Conservation (phyloP, 23 tunicate genomes). For the Halocynthia roretzi region DNA sequence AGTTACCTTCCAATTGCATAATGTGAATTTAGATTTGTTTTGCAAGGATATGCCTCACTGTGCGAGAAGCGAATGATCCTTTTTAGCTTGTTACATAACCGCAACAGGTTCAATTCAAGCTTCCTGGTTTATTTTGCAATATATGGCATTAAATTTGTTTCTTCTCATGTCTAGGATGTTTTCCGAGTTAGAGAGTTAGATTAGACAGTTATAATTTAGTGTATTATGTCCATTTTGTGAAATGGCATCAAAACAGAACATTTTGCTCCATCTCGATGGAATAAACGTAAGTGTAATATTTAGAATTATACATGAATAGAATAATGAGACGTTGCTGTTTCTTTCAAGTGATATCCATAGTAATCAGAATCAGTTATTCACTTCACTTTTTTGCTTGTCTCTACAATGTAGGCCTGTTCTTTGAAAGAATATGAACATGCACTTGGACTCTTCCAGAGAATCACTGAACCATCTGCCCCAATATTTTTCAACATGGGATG, state of each 20-base stretch:
- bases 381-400: background rate
- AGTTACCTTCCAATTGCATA: too few relatives aligned
- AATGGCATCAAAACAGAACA: conserved; percentile 56
- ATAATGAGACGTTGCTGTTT: background rate
- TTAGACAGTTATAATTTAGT: too few relatives aligned
- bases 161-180: too few relatives aligned
- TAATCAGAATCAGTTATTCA: background rate
- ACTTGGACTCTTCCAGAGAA: conserved; percentile 41
- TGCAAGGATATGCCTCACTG: too few relatives aligned
- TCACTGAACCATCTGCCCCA: conserved; percentile 38
- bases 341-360: background rate
- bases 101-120: too few relatives aligned
- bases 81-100: too few relatives aligned
- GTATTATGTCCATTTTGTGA: too few relatives aligned
- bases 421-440: conserved; percentile 51
- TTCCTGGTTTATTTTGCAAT: too few relatives aligned
- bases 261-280: conserved; percentile 44
- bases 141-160: too few relatives aligned
- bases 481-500: conserved; percentile 60
- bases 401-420: conserved; percentile 36
- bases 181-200: too few relatives aligned
- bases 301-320: background rate
- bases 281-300: background rate
- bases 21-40: too few relatives aligned
- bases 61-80: too few relatives aligned